phyloP scores from a whole-genome alignment of 2,888 invertebrate species.

The Agriotes lineatus region DNA sequence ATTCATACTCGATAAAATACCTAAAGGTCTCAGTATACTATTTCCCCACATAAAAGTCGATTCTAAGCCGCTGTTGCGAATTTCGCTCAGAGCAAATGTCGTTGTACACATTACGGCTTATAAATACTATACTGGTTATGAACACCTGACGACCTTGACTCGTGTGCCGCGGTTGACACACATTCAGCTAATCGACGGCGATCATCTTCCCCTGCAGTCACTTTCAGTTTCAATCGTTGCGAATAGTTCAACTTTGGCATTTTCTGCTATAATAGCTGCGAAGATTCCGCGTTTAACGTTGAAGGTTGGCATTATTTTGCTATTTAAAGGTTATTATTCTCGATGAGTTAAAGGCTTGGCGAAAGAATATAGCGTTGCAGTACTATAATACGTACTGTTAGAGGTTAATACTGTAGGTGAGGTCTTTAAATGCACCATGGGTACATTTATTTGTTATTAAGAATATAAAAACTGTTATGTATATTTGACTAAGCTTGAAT shows the following conservation, averaged over 20 bases:
- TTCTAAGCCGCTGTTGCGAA: not conserved
- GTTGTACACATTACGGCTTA: not conserved
- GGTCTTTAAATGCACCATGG: too few relatives aligned
- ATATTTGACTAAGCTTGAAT: too few relatives aligned
- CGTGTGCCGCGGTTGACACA: constrained; percentile 11
- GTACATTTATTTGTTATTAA: too few relatives aligned
- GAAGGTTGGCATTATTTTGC: constrained; percentile 7
- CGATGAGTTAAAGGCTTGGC: not conserved
- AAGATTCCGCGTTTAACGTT: not conserved
- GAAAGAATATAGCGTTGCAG: too few relatives aligned
- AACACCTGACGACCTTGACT: constrained; percentile 19
- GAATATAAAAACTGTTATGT: too few relatives aligned
- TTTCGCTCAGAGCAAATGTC: not conserved
- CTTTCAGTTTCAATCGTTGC: constrained; percentile 6
- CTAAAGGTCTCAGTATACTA: too few relatives aligned
- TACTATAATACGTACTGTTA: too few relatives aligned
- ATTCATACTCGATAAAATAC: too few relatives aligned
- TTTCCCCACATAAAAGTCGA: too few relatives aligned
- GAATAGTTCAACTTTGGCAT: constrained; percentile 9
- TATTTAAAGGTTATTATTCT: not conserved
- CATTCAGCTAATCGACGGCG: not conserved
- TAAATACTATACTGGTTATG: not conserved
- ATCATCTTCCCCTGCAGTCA: not conserved
- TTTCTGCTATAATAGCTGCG: not conserved
- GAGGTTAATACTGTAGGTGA: too few relatives aligned